phyloP scores from a whole-genome alignment of 1,140 invertebrate genomes.

The Caenorhabditis briggsae region DNA sequence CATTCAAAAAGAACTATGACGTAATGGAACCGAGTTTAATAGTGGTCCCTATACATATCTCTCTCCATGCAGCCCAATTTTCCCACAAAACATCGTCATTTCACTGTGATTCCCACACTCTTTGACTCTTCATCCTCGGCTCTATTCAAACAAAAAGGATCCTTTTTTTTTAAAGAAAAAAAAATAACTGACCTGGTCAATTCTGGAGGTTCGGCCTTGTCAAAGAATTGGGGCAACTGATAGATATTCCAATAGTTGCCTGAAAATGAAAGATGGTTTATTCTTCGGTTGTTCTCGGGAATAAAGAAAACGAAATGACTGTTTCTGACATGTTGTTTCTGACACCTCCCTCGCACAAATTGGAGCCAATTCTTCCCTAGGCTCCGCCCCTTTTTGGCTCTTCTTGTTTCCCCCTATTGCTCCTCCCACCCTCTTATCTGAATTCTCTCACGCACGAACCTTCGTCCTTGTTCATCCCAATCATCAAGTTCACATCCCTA shows the following conservation, averaged over 20 bases:
- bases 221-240: constrained; percentile 76
- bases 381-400: not conserved
- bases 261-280: constrained; percentile 23
- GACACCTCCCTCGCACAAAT: constrained; percentile 18
- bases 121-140: constrained; percentile 11
- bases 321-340: constrained; percentile 51
- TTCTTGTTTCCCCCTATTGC: not conserved
- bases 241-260: constrained; percentile 78
- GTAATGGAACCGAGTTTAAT: not conserved
- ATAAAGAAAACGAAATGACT: constrained; percentile 3
- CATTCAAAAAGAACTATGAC: no score
- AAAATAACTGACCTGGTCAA: constrained; percentile 62
- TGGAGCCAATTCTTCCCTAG: not conserved
- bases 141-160: constrained; percentile 19
- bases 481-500: constrained; percentile 77
- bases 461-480: constrained; percentile 77
- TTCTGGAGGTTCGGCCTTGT: constrained; percentile 70
- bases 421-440: not conserved
- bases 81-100: constrained; percentile 44
- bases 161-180: not conserved
- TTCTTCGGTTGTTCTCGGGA: not conserved
- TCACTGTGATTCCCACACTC: constrained; percentile 6
- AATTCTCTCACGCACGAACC: constrained; percentile 36
- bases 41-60: not conserved
- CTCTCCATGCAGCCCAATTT: not conserved